These are phyloP conservation scores for Silurus glanis DNA, from an alignment of 2,113 vertebrate genomes.

Conservation along the genomic window DNA sequence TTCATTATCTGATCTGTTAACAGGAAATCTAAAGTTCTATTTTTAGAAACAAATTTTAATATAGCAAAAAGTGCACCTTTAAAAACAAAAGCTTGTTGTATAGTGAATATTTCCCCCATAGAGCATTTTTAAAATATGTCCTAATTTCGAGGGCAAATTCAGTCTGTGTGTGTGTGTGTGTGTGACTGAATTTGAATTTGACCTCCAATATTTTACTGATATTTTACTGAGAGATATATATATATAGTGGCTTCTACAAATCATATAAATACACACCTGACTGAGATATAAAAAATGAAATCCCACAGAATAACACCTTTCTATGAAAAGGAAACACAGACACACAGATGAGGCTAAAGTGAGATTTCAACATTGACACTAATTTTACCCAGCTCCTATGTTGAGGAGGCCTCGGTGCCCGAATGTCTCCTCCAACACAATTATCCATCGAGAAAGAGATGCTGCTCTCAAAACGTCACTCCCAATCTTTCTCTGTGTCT, in stretches of 20 bases:
- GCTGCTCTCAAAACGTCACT: conserved; percentile 13
- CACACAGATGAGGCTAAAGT: not conserved
- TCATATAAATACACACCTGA: not conserved
- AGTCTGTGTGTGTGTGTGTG: too few species aligned
- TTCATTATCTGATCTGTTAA: not conserved
- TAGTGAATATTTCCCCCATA: not conserved
- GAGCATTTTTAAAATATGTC: not conserved
- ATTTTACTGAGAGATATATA: too few species aligned
- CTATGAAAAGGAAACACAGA: not conserved
- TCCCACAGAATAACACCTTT: not conserved
- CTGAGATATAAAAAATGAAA: not conserved
- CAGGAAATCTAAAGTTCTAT: not conserved
- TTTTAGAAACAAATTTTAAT: not conserved
- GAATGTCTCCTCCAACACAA: not conserved
- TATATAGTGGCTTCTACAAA: not conserved
- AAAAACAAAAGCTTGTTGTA: not conserved
- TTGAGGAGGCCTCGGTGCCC: not conserved
- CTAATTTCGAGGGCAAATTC: too few species aligned
- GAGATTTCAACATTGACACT: not conserved
- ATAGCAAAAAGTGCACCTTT: not conserved
- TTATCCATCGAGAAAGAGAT: not conserved
- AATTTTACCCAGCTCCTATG: not conserved
- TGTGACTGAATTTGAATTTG: too few species aligned
- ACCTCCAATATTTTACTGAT: too few species aligned
- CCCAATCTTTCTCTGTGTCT: not conserved